These are phyloP conservation scores for Corythaixoides concolor DNA, from an alignment of 2,113 vertebrate species.

Conservation along the genomic window DNA sequence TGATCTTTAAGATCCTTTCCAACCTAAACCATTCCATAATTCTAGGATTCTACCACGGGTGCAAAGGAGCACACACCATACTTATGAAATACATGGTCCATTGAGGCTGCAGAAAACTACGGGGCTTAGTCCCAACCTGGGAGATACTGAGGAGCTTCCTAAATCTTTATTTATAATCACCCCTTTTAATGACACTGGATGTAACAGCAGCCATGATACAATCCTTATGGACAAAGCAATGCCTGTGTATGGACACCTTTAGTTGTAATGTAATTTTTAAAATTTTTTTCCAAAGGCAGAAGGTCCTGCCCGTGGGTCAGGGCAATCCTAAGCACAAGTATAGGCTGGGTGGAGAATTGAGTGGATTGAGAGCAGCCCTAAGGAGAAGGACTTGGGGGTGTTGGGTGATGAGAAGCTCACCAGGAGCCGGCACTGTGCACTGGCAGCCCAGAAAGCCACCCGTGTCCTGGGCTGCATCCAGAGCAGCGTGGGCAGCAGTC, in stretches of 20 bases:
- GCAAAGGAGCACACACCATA: accelerated
- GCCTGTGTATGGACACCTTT: background rate
- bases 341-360: no score
- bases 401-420: no score
- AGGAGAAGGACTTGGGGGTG: no score
- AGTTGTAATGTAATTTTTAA: background rate
- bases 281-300: accelerated
- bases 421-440: no score
- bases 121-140: background rate
- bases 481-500: no score
- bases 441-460: no score
- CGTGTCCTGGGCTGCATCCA: no score
- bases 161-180: background rate
- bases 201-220: background rate
- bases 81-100: background rate
- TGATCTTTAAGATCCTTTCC: no score
- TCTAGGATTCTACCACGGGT: accelerated
- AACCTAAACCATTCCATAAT: no score
- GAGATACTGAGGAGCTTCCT: background rate
- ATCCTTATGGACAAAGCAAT: background rate
- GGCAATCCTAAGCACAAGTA: no score
- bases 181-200: background rate
- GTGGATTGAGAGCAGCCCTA: no score
- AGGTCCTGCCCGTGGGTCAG: no score
- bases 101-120: background rate